These are phyloP conservation scores for Erebia palarica DNA, from an alignment of 2,888 invertebrate species.

Conservation along the genomic window DNA sequence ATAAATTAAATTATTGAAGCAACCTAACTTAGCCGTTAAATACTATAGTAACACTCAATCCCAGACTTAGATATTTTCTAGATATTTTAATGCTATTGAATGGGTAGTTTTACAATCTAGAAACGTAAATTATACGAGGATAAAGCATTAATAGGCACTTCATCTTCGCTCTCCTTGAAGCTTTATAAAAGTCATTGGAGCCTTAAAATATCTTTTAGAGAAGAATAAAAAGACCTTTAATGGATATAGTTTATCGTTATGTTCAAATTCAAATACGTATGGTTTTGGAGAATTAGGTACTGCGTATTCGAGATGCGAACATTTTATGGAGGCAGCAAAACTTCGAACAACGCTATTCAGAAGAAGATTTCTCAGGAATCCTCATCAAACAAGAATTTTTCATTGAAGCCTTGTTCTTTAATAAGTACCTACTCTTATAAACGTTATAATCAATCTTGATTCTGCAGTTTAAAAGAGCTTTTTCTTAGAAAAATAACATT, in stretches of 20 bases:
- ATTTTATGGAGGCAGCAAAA: background rate
- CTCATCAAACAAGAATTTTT: background rate
- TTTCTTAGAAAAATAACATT: too few species aligned
- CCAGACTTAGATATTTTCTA: conserved; percentile 3
- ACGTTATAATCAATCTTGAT: background rate
- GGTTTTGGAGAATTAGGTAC: background rate
- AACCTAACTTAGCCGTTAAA: background rate
- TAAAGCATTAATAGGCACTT: conserved; percentile 1
- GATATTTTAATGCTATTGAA: background rate
- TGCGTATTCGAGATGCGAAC: background rate
- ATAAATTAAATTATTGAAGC: background rate
- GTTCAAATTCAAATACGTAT: background rate
- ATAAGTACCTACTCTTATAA: too few species aligned
- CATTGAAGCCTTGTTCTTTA: background rate
- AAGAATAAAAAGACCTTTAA: background rate
- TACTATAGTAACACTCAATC: background rate
- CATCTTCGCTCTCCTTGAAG: background rate
- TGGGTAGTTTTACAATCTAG: background rate
- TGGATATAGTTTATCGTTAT: conserved; percentile 15
- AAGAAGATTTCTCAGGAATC: background rate
- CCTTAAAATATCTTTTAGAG: conserved; percentile 13
- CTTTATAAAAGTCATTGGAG: conserved; percentile 9
- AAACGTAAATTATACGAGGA: background rate
- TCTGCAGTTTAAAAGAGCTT: too few species aligned
- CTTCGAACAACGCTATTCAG: background rate